Percentiles rank a stretch among this genome's conserved stretches.
These are phyloP conservation scores for Resseliella maxima DNA, from an alignment of 2,888 invertebrate genomes.

Conservation along the genomic window DNA sequence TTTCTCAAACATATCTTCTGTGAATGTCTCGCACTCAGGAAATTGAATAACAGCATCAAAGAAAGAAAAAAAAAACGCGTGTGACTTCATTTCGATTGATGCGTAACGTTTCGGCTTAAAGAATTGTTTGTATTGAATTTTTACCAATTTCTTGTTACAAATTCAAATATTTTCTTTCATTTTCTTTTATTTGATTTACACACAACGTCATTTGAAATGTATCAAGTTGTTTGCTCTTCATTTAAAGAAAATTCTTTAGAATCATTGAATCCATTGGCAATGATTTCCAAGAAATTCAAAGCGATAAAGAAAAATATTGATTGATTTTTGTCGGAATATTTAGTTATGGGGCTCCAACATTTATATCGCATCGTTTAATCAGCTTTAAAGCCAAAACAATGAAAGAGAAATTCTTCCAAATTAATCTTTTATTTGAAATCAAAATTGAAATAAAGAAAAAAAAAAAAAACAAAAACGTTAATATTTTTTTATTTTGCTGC, in stretches of 20 bases:
- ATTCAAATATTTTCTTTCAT: background rate
- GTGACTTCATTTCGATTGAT: background rate
- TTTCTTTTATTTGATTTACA: no score
- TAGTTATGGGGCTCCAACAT: no score
- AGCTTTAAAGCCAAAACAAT: background rate
- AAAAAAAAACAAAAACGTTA: no score
- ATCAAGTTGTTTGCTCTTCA: background rate
- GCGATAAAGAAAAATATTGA: background rate
- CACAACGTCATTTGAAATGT: no score
- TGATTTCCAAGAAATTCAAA: background rate
- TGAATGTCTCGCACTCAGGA: no score
- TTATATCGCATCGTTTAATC: slow-evolving; percentile 33
- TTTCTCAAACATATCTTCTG: no score
- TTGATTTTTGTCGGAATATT: background rate
- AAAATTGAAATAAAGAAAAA: background rate
- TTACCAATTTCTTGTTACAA: background rate
- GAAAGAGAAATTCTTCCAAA: slow-evolving; percentile 16
- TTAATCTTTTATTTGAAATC: background rate
- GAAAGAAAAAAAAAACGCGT: no score
- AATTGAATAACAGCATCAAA: no score
- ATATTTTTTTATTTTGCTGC: background rate
- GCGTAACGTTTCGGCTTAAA: background rate
- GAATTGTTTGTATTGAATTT: background rate
- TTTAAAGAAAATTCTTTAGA: background rate
- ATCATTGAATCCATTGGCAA: background rate